Evolutionary conservation across 2,113 vertebrate species (phyloP), one percentile per base, ranked within the genome.

Genomic region (Poecile atricapillus): DNA sequence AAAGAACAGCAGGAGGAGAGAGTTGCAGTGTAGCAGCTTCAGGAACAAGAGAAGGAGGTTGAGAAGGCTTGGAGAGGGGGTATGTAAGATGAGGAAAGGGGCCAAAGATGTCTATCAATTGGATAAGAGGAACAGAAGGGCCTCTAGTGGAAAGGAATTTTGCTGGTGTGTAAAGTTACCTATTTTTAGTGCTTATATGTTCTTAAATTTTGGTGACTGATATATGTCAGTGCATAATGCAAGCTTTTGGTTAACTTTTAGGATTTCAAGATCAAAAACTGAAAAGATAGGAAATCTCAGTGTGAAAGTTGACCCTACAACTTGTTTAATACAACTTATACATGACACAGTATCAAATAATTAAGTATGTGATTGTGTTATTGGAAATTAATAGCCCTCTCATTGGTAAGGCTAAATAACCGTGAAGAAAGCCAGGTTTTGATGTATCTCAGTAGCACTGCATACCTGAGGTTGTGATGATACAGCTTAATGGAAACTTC

Each of bases 61-160:
- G 35, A 68, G 49, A n/a, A 67, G 64, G 10, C 53, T 4, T 23
- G 41, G 50, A 83, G 39, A 12, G 39, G 13, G 3, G 11, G n/a
- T 19, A 11, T 52, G 33, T 10, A 31, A 68, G 37, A 22, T 44
- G 31, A 49, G 28, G 41, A 76, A 56, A 62, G n/a, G 24, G 47
- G 7, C 28, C 55, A 59, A 78, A 19, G 27, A 23, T 75, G 23
- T 0, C 0, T 15, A 67, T 85, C 1, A 2, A 1, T 70, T 41
- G 53, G 24, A 10, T 39, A 56, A 64, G 27, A 50, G 30, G 17
- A 58, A 18, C 13, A 35, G 53, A 35, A 80, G 11, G 6, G 8
- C n/a, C 31, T 33, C 24, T 55, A 25, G 14, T 35, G 24, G 37
- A 59, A 74, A 82, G 55, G 5, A 16, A 15, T 52, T 13, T 33